A percentile compares a stretch with the other conserved stretches of the same genome.
These are phyloP conservation scores for Pempheris klunzingeri DNA, from an alignment of 2,797 vertebrate species.

Conservation along the genomic window DNA sequence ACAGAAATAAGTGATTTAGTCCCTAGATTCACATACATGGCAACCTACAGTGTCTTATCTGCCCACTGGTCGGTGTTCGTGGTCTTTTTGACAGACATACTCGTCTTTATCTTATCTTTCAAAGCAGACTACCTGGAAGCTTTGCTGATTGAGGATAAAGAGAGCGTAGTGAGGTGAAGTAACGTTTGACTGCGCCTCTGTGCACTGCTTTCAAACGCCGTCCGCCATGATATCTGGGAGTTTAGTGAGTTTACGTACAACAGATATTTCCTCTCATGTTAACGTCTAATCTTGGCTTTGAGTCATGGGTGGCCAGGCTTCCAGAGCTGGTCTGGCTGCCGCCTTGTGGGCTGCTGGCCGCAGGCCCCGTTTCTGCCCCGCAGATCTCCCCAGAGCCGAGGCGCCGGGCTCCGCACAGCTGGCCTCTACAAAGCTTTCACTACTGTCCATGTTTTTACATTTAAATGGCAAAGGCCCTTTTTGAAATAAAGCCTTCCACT, in stretches of 20 bases:
- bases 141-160: conserved; percentile 45
- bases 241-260: background rate
- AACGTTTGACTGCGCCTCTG: conserved; percentile 12
- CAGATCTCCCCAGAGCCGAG: conserved; percentile 24
- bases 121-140: conserved; percentile 50
- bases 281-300: background rate
- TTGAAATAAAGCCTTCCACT: conserved; percentile 43
- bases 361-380: background rate
- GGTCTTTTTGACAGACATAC: conserved; percentile 18
- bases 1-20: conserved; percentile 46
- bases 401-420: conserved; percentile 38
- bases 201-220: conserved; percentile 12
- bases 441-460: conserved; percentile 47
- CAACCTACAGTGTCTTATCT: conserved; percentile 16
- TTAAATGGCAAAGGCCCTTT: conserved; percentile 56
- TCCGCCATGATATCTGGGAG: background rate
- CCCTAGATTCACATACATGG: conserved; percentile 38
- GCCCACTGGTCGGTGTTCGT: conserved; percentile 31
- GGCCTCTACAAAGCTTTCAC: conserved; percentile 47
- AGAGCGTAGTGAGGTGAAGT: conserved; percentile 35
- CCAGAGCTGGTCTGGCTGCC: conserved; percentile 10
- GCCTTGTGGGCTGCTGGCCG: conserved; percentile 27
- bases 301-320: background rate
- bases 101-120: conserved; percentile 46
- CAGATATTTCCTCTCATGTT: conserved; percentile 2